Conservation (phyloP, 2,888 invertebrate species). For the Periphyllus acericola region DNA sequence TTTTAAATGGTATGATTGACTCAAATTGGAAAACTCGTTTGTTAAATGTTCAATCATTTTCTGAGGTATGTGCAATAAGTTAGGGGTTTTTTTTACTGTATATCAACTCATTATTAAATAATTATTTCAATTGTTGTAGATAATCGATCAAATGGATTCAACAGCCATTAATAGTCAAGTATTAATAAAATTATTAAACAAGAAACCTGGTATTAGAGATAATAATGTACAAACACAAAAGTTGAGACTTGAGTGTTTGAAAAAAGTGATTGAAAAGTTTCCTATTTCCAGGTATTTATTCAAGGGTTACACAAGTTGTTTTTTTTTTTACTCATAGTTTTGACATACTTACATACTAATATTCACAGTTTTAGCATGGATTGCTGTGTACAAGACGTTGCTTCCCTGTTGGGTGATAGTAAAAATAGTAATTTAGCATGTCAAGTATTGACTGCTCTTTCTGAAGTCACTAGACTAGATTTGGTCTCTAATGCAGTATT, state of each 20-base stretch:
- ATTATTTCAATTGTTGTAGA: constrained; percentile 65
- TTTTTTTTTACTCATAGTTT: neutral
- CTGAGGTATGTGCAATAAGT: constrained; percentile 67
- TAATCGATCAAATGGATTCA: constrained; percentile 73
- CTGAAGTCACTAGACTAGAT: constrained; percentile 82
- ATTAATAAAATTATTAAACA: constrained; percentile 77
- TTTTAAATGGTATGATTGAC: constrained; percentile 77
- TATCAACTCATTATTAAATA: neutral
- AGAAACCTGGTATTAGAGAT: constrained; percentile 87
- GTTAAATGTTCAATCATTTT: constrained; percentile 78
- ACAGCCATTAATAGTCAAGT: constrained; percentile 79
- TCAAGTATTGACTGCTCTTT: constrained; percentile 78
- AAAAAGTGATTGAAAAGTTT: constrained; percentile 80
- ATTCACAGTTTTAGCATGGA: constrained; percentile 76
- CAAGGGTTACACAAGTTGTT: neutral
- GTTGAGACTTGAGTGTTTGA: constrained; percentile 81
- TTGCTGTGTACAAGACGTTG: constrained; percentile 80
- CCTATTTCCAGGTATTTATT: constrained; percentile 73
- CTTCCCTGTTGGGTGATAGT: constrained; percentile 85
- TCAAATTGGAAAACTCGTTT: constrained; percentile 88
- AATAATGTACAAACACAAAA: constrained; percentile 93
- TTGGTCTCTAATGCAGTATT: constrained; percentile 79
- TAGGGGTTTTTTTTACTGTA: neutral
- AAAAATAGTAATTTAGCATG: constrained; percentile 79
- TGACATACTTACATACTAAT: constrained; percentile 31